Evolutionary conservation across 1,140 invertebrate species (phyloP), one percentile per base, ranked within the genome.

Genomic region (Nilaparvata lugens): DNA sequence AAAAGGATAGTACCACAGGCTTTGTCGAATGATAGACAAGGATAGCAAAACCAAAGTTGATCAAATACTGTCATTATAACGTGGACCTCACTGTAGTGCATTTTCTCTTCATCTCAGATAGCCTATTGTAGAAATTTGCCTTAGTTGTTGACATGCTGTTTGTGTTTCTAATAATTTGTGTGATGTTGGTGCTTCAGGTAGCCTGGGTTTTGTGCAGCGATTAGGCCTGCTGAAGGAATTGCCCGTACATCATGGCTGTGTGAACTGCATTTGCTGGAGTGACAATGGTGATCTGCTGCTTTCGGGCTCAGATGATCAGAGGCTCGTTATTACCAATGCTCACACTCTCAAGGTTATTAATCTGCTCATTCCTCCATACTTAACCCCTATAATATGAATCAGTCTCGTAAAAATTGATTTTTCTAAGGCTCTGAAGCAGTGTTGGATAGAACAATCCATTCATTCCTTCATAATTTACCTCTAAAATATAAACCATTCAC

Each of bases 221-320:
- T 76, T 89, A 66, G 78, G 78, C 53, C 72, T 88, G 23, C 67
- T 84, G 35, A 80, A 79, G 55, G 79, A 75, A 64, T 70, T 89
- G n/a, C 76, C 81, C 52, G 80, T 85, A 24, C 89, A 93, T 70
- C 79, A 78, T 66, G 89, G 90, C 42, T 92, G 89, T 78, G 89
- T 93, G 2, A 94, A 94, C 71, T 89, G 89, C 40, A 84, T 93
- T 58, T 85, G 82, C 66, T 94, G 91, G 91, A 91, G 89, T 75
- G 80, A 79, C 25, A 81, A 68, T 64, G 90, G 91, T 18, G 80
- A 83, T 62, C 76, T 77, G 40, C 79, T 94, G 63, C 73, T 94
- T 19, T 91, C 89, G 55, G 90, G 90, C 14, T 90, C 89, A n/a
- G 91, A 93, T 78, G 91, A 93, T 75, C 87, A 89, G 67, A 81